Base-by-base conservation (phyloP, 92 coral and sea anemone genomes). In the Nematostella vectensis region DNA sequence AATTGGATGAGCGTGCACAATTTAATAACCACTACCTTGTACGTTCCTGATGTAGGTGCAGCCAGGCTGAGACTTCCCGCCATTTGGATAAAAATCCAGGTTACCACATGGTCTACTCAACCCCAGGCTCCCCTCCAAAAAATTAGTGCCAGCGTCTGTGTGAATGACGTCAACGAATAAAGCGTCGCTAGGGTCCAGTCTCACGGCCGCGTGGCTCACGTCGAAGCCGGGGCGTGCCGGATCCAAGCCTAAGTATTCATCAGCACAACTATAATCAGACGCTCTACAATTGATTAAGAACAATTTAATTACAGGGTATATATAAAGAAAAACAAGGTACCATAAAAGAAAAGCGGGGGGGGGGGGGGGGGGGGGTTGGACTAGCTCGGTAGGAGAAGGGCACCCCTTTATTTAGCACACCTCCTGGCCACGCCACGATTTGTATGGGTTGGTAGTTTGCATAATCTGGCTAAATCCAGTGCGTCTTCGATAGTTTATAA, bases 51-150 rank as follows among this genome's bases (percentile, higher is more conserved):
- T 47, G n/a, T 79, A 68, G 2, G 15, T 70, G 49, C 98, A 91
- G 11, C 96, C 98, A 11, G 96, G 96, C 63, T 91, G 98, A 13
- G 75, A 45, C 51, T 82, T 60, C 22, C 98, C 98, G 13, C 95
- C 98, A 58, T 91, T 91, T 1, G 98, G 98, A 26, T 91, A 91
- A 38, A 86, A 86, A 65, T 91, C 98, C 54, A 91, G 80, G 76
- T 91, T 85, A 62, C 98, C 98, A 30, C 86, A 67, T 18, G 77
- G 81, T 12, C 93, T 75, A 48, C 57, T 55, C 20, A 86, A 73
- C 57, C 98, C 98, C 57, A 82, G 63, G 11, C 93, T 71, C 25
- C 80, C 71, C 49, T 66, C 42, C 30, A 85, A 43, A n/a, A 72
- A 43, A 15, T 72, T 55, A 13, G 49, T 45, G 11, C 71, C 56